Evolutionary conservation across 1,140 invertebrate genomes (phyloP), one percentile per base, ranked within the genome.

Genomic region (Diuraphis noxia): DNA sequence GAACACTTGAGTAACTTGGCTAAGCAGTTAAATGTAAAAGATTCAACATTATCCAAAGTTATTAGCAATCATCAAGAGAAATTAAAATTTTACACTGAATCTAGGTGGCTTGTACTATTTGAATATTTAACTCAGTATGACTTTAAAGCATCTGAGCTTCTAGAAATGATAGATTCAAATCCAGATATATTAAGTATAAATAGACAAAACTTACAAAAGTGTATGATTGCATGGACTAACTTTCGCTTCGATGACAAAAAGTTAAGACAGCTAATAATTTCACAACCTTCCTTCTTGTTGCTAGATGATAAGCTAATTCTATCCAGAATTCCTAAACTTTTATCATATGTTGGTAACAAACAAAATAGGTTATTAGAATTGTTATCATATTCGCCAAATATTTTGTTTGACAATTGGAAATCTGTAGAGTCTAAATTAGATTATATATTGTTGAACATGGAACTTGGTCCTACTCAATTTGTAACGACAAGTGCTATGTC

Each of bases 301-400:
- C 23, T 91, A 0, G 34, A 91, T 17, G 40, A 49, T 30, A 91
- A 82, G 21, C 23, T 52, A n/a, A 81, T 91, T 38, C 30, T 91
- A 81, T 91, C 89, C n/a, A 91, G 89, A 91, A 91, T 91, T 10
- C 89, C 89, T 49, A 91, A 91, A 52, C 77, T 91, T 52, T 82
- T 91, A 52, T 41, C 89, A 49, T 91, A 25, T 91, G 77, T 91
- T 81, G 77, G 77, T 36, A 91, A 91, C 40, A 91, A 91, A 40
- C 77, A 82, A 17, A 91, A 91, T 81, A 41, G 89, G 30, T 36
- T 91, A 8, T 81, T 91, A 40, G 89, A 91, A 91, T 25, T 91
- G 10, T 49, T 91, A 81, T 91, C 89, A 81, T 91, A 91, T 38
- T 91, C 89, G 8, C 89, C 89, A 8, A 91, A 91, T 91, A 46